phyloP scores from a whole-genome alignment of 2,113 vertebrate species.

The Edolisoma coerulescens region DNA sequence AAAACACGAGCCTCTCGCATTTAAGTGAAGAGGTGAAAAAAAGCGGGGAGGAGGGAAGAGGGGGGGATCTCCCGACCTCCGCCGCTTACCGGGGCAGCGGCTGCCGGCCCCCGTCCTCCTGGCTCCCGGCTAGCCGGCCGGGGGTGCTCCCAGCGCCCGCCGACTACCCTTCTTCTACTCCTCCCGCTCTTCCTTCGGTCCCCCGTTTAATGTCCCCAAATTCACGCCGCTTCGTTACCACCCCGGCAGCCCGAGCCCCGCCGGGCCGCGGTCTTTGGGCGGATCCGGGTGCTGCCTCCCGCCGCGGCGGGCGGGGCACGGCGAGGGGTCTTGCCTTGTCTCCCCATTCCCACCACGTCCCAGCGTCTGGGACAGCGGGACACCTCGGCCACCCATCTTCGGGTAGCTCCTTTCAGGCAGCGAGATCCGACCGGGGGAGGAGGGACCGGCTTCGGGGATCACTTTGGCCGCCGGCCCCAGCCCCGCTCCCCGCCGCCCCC shows the following conservation, averaged over 20 bases:
- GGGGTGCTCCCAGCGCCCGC: not conserved
- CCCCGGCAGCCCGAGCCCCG: rapidly evolving
- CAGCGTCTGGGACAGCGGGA: too few relatives aligned
- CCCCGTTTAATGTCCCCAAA: not conserved
- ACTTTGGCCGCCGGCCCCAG: too few relatives aligned
- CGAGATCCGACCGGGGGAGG: not conserved
- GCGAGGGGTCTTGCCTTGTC: not conserved
- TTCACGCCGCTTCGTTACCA: not conserved
- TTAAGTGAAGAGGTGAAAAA: not conserved
- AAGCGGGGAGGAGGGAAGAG: not conserved
- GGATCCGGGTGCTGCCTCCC: not conserved
- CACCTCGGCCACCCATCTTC: not conserved
- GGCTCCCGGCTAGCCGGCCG: not conserved
- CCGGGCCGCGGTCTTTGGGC: not conserved
- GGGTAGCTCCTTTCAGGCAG: not conserved
- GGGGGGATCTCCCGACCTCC: not conserved
- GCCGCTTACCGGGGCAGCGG: not conserved
- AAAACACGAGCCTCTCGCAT: not conserved
- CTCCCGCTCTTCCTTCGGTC: not conserved
- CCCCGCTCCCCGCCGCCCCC: not conserved
- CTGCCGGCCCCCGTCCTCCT: not conserved
- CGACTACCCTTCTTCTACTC: too few relatives aligned
- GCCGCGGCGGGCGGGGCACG: not conserved
- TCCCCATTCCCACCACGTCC: rapidly evolving
- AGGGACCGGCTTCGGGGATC: not conserved